phyloP scores from a whole-genome alignment of 1,140 invertebrate species.

The Sarcophaga bullata region DNA sequence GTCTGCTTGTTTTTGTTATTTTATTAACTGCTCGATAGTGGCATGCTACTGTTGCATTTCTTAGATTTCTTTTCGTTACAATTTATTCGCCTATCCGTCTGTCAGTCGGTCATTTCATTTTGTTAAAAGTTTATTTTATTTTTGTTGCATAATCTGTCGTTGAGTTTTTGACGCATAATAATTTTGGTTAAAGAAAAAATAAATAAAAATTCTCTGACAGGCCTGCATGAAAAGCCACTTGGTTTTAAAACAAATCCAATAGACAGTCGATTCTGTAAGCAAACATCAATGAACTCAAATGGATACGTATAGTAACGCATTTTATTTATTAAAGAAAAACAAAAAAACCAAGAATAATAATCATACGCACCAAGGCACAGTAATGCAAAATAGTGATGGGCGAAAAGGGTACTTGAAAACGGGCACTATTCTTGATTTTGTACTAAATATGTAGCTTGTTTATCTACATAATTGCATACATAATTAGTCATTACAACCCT shows the following conservation, averaged over 20 bases:
- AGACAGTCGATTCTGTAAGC: background rate
- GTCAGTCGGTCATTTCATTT: constrained; percentile 16
- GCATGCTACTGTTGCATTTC: background rate
- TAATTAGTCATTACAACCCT: no score
- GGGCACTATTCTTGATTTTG: no score
- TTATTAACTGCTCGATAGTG: constrained; percentile 38
- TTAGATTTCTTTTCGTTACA: constrained; percentile 1
- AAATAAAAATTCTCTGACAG: constrained; percentile 36
- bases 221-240: constrained; percentile 29
- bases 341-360: background rate
- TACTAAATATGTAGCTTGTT: no score
- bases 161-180: constrained; percentile 44
- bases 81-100: background rate
- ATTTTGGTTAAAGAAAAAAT: constrained; percentile 39
- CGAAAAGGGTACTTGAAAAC: background rate
- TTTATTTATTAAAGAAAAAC: background rate
- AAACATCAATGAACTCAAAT: constrained; percentile 1
- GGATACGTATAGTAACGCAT: background rate
- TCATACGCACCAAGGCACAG: background rate
- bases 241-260: background rate
- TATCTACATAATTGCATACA: no score
- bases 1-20: constrained; percentile 22
- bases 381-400: background rate
- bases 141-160: constrained; percentile 63
- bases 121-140: constrained; percentile 42